Base-by-base conservation (phyloP, 2,888 invertebrate species). In the Erynnis tages region DNA sequence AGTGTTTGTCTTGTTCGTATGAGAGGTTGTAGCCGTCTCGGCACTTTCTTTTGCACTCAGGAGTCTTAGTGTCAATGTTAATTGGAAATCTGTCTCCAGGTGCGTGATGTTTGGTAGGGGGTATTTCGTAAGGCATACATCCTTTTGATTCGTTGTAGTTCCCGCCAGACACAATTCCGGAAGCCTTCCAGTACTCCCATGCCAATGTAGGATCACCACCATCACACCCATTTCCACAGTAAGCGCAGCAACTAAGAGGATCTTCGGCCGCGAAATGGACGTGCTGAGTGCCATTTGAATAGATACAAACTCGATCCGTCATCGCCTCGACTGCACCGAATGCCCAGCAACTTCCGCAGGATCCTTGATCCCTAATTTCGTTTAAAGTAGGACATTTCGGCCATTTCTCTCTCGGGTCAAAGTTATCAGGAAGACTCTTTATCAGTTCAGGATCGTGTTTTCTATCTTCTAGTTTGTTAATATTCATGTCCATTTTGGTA, bases 261-360 rank as follows among this genome's bases (percentile, higher is more conserved):
- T 97, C 95, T 72, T 97, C 96, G 11, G 97, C 93, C 1, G 97
- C 96, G 65, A 96, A 92, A 64, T 94, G 93, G 70, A 94, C 93
- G 73, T 95, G 91, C 8, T 90, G 73, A 10, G 91, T 90, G 11
- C 93, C 96, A 35, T 93, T 91, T 0, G 95, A 94, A 67, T 94
- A 94, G 63, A 96, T 96, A 80, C 97, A 97, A 17, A 93, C 91
- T 47, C 97, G 91, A 79, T 97, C 97, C 2, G 96, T 95, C 94
- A 97, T 97, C 1, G 97, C 95, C 79, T 96, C 96, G 0, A 95
- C 97, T 5, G 97, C 96, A 23, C 96, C 97, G 76, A 97, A 96
- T 2, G 97, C 97, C 97, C 97, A 97, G 83, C 98, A 98, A 30
- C 97, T 97, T 17, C 98, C 97, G 75, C 97, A 98, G 10, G 95